Evolutionary conservation across 2,113 vertebrate genomes (phyloP).

Genomic region (Heterocephalus glaber): DNA sequence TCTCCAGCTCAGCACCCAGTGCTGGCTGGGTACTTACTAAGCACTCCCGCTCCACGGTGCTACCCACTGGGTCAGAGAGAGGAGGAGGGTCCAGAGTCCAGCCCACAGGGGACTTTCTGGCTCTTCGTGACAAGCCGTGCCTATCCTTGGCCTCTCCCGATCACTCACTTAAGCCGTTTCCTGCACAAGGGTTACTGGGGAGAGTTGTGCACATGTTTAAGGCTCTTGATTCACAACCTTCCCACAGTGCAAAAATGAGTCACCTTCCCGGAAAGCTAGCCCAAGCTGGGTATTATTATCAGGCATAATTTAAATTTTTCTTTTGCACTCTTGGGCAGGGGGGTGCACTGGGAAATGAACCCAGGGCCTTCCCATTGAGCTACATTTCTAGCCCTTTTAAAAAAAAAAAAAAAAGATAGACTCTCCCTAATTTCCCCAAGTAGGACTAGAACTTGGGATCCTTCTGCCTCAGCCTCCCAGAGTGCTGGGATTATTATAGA

Average conservation of each 20-base stretch:
- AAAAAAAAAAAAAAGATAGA: too few relatives aligned
- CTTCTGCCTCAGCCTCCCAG: neutral
- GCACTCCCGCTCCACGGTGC: too few relatives aligned
- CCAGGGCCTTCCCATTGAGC: neutral
- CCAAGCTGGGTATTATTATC: neutral
- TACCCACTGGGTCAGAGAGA: too few relatives aligned
- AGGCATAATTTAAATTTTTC: neutral
- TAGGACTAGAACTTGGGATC: neutral
- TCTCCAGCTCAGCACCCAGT: too few relatives aligned
- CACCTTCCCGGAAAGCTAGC: neutral
- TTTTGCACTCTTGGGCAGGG: neutral
- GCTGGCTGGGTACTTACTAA: too few relatives aligned
- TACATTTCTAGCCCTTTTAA: too few relatives aligned
- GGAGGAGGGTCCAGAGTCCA: too few relatives aligned
- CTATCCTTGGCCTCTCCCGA: neutral
- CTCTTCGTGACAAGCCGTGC: too few relatives aligned
- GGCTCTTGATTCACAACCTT: neutral
- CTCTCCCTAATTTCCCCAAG: neutral
- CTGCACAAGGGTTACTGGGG: constrained; percentile 28
- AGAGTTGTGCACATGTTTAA: neutral
- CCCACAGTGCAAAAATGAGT: neutral
- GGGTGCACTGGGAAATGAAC: neutral
- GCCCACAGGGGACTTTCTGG: too few relatives aligned
- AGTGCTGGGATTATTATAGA: too few relatives aligned
- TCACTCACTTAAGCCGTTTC: constrained; percentile 49